Conservation (phyloP, 2,113 vertebrate genomes). For the Hypomesus transpacificus region DNA sequence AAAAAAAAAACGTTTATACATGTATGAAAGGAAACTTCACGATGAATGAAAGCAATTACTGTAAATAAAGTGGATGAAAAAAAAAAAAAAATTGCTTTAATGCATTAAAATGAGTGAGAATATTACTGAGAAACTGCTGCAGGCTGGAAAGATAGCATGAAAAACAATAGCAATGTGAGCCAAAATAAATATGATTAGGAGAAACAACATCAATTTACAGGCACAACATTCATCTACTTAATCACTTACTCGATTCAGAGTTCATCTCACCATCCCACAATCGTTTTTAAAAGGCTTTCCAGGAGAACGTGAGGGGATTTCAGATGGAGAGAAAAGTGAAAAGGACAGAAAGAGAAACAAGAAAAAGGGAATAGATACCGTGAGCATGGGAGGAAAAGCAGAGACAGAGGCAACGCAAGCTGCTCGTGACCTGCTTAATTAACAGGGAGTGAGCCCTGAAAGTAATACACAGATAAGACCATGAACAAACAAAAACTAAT, state of each 20-base stretch:
- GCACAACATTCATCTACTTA: slow-evolving; percentile 39
- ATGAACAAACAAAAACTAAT: slow-evolving; percentile 68
- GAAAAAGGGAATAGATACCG: neutral
- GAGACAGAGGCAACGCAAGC: slow-evolving; percentile 26
- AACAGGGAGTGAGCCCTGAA: slow-evolving; percentile 68
- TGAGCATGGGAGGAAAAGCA: neutral
- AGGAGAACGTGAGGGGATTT: slow-evolving; percentile 31
- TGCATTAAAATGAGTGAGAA: slow-evolving; percentile 40
- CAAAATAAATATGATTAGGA: slow-evolving; percentile 43
- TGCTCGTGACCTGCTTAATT: slow-evolving; percentile 64
- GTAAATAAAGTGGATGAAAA: slow-evolving; percentile 35
- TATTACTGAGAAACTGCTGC: slow-evolving; percentile 13
- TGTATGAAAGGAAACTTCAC: slow-evolving; percentile 48
- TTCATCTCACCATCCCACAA: slow-evolving; percentile 21
- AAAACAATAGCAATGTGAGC: slow-evolving; percentile 7
- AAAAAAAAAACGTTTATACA: slow-evolving; percentile 35
- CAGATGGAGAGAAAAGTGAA: slow-evolving; percentile 21
- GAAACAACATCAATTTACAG: slow-evolving; percentile 33
- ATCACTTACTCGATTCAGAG: slow-evolving; percentile 20
- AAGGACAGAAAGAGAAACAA: slow-evolving; percentile 18
- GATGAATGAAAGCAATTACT: slow-evolving; percentile 64
- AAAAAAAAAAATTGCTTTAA: slow-evolving; percentile 35
- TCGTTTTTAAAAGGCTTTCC: slow-evolving; percentile 21
- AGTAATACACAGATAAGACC: slow-evolving; percentile 66
- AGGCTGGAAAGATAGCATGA: slow-evolving; percentile 27